These are phyloP conservation scores for Trichonephila clavata DNA, from an alignment of 1,140 invertebrate species.

Conservation along the genomic window DNA sequence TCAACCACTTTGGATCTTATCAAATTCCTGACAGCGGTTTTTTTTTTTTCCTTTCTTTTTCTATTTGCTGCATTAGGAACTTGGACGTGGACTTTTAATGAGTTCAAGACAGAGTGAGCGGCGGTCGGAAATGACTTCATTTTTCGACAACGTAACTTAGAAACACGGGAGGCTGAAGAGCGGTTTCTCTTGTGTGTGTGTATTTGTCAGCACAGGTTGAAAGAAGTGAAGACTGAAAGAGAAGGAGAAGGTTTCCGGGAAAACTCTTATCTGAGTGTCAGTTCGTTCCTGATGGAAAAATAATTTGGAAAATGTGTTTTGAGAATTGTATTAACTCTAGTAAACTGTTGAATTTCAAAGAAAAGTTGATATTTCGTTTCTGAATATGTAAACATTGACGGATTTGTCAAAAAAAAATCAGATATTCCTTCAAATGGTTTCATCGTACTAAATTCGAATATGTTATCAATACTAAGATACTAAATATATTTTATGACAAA, in stretches of 20 bases:
- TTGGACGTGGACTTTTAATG: constrained; percentile 19
- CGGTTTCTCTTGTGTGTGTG: neutral
- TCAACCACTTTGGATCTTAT: constrained; percentile 60
- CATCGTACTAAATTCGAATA: too few relatives aligned
- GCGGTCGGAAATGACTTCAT: constrained; percentile 48
- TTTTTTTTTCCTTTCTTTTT: constrained; percentile 27
- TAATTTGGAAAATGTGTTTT: neutral
- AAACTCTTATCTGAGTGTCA: neutral
- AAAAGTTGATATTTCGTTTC: too few relatives aligned
- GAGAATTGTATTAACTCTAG: neutral
- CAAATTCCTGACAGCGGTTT: constrained; percentile 55
- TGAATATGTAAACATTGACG: too few relatives aligned
- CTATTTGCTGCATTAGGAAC: neutral
- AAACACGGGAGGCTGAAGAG: neutral
- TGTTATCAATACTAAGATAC: too few relatives aligned
- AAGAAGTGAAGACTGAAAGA: neutral
- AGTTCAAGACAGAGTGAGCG: constrained; percentile 17
- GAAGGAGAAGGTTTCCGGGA: neutral
- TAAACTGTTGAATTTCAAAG: neutral
- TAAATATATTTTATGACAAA: too few relatives aligned
- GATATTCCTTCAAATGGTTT: too few relatives aligned
- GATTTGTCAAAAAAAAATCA: too few relatives aligned
- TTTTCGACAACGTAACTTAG: neutral
- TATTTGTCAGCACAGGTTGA: neutral
- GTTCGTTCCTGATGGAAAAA: neutral